phyloP scores from a whole-genome alignment of 2,113 vertebrate species.

The Macrotus californicus region DNA sequence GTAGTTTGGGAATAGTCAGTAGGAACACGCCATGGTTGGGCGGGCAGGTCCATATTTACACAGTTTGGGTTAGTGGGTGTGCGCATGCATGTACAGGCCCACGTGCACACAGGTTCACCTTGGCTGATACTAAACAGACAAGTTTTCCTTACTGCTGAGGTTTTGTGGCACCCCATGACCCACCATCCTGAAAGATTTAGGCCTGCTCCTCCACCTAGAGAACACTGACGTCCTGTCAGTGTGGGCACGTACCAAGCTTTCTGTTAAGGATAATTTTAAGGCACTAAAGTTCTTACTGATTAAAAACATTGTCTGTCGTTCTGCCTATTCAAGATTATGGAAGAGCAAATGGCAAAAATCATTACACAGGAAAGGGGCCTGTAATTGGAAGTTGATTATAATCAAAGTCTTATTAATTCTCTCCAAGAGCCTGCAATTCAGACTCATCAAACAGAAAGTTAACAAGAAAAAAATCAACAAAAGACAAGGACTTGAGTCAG shows the following conservation, averaged over 20 bases:
- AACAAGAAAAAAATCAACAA: conserved; percentile 69
- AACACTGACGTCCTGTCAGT: neutral
- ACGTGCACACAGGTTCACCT: neutral
- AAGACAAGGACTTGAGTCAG: conserved; percentile 1
- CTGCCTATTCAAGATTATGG: neutral
- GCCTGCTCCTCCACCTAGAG: neutral
- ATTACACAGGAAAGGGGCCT: conserved; percentile 41
- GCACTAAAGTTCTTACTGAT: conserved; percentile 9
- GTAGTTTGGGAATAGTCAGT: neutral
- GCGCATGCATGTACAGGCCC: neutral
- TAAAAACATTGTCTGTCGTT: neutral
- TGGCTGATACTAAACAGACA: neutral
- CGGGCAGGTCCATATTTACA: neutral
- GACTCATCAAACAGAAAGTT: conserved; percentile 59
- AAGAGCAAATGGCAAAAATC: conserved; percentile 54
- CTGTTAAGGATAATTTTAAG: neutral
- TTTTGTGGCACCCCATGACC: neutral
- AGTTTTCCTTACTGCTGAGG: neutral
- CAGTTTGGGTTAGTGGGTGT: neutral
- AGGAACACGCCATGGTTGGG: neutral
- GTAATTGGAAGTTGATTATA: conserved; percentile 46
- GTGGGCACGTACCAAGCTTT: neutral
- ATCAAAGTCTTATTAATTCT: conserved; percentile 68
- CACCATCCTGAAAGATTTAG: neutral
- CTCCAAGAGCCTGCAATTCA: neutral